Percentiles rank a stretch among this genome's conserved stretches.
phyloP scores from a whole-genome alignment of 2,797 vertebrate genomes.

The Arctocebus calabarensis region DNA sequence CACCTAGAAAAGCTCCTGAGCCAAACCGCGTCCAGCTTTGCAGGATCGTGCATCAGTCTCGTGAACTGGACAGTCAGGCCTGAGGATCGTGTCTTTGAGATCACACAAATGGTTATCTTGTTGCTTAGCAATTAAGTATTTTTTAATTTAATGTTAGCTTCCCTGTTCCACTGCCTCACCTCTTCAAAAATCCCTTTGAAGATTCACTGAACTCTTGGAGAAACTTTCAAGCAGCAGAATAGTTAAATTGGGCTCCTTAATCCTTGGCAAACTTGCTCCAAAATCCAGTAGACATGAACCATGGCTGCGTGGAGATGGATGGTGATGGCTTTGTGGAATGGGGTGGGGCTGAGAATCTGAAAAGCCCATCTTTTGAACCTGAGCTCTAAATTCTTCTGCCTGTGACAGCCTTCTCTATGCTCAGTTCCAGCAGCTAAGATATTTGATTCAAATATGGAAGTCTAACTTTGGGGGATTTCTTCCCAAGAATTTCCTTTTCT shows the following conservation, averaged over 20 bases:
- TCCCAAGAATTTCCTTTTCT: background rate
- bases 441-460: constrained; percentile 2
- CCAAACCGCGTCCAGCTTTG: background rate
- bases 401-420: background rate
- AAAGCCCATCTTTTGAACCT: background rate
- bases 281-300: background rate
- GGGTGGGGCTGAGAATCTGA: background rate
- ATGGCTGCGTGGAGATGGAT: background rate
- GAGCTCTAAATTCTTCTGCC: background rate
- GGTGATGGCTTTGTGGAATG: background rate
- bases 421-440: background rate
- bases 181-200: constrained; percentile 74
- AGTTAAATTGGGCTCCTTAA: constrained; percentile 41
- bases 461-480: background rate
- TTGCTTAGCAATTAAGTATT: constrained; percentile 81
- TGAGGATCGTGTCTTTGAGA: constrained; percentile 50
- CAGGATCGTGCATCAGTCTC: background rate
- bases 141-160: constrained; percentile 79
- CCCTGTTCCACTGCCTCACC: background rate
- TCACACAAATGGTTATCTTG: constrained; percentile 67
- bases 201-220: constrained; percentile 55
- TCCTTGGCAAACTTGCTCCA: constrained; percentile 65
- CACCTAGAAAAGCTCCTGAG: background rate
- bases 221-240: constrained; percentile 56
- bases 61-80: background rate